Evolutionary conservation across 2,888 invertebrate genomes (phyloP), one percentile per base, ranked within the genome.

Genomic region (Catotricha subobsoleta): DNA sequence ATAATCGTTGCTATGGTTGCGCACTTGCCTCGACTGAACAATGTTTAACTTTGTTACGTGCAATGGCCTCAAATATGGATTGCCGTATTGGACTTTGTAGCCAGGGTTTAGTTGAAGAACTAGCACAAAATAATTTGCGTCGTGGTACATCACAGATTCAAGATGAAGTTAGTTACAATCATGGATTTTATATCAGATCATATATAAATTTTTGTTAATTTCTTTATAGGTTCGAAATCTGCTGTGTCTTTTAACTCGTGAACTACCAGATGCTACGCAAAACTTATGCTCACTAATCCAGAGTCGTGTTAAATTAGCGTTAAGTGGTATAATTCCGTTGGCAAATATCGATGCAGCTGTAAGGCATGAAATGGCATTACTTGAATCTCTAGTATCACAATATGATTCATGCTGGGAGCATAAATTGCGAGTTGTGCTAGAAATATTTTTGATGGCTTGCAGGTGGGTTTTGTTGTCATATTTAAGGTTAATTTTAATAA

Each of bases 341-440:
- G 72, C 75, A 1, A 81, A 80, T 55, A 60, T 83, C 41, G 75
- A 76, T 23, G 69, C 76, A 3, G 75, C 80, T 2, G 86, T 92
- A 1, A 73, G 91, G 3, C 88, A 92, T 53, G 82, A 94, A 58
- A 90, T 95, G 59, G 71, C 87, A 8, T 64, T 95, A 12, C 63
- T 95, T 20, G 86, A 90, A 1, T 80, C 84, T 1, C 69, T 92
- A 35, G 78, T 94, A 2, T 83, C 88, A 51, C 87, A 88, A 49
- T 87, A 92, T 54, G 95, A 95, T 58, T 76, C 81, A 3, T 92
- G 91, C 56, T 95, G 95, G 95, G 94, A 95, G 58, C 76, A 81
- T 46, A 80, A 94, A 53, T 66, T 95, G 1, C 74, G 84, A 36
- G 81, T 84, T 56, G 82, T 92, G 45, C 81, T 94, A 65, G 78